Evolutionary conservation across 2,797 vertebrate genomes (phyloP).

Genomic region (Sebastes cheni): DNA sequence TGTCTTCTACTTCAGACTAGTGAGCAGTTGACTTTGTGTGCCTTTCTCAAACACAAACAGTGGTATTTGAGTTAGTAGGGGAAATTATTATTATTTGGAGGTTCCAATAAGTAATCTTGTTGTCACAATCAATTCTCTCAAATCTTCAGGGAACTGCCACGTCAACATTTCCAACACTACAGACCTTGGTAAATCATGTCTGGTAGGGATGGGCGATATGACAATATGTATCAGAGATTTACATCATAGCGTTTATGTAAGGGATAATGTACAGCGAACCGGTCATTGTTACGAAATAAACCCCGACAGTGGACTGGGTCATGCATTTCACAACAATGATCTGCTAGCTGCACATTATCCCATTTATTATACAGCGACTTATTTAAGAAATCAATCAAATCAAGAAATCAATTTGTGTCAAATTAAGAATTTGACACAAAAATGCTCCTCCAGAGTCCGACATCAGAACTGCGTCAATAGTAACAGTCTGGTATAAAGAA

Average conservation of each 20-base stretch:
- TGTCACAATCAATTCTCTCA: slow-evolving; percentile 12
- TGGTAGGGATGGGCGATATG: background rate
- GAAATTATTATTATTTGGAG: slow-evolving; percentile 10
- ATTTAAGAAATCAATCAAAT: no score
- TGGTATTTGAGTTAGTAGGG: slow-evolving; percentile 12
- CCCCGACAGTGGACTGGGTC: no score
- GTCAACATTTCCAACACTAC: slow-evolving; percentile 16
- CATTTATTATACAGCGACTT: no score
- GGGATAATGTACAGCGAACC: no score
- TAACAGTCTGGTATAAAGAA: no score
- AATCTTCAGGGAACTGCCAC: background rate
- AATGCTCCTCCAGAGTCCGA: no score
- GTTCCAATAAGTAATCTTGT: slow-evolving; percentile 21
- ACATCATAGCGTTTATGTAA: background rate
- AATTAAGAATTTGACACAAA: no score
- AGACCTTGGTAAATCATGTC: background rate
- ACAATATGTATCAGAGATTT: background rate
- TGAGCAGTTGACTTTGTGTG: slow-evolving; percentile 2
- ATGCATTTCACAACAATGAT: no score
- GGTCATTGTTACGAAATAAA: no score
- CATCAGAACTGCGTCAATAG: no score
- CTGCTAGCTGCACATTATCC: no score
- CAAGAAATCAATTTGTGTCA: no score
- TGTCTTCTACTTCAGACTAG: slow-evolving; percentile 20
- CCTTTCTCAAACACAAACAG: slow-evolving; percentile 7